These are phyloP conservation scores for Lota lota DNA, from an alignment of 2,113 vertebrate genomes.

Conservation along the genomic window DNA sequence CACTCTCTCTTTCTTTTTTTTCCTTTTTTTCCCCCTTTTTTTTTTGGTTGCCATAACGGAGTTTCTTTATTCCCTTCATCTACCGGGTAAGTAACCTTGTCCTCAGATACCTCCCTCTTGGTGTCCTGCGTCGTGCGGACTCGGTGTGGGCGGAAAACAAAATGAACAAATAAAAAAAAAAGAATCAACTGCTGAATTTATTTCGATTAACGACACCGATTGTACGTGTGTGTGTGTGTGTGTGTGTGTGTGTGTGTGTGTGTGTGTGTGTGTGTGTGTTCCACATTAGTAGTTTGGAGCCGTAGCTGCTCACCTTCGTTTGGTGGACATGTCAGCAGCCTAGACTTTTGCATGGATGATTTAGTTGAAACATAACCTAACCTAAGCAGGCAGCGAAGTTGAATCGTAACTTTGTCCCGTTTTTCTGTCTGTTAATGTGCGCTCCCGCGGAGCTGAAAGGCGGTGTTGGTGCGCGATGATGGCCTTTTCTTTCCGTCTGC, in stretches of 20 bases:
- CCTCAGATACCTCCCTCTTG: slow-evolving; percentile 60
- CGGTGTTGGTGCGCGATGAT: too few species aligned
- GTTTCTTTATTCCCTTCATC: slow-evolving; percentile 56
- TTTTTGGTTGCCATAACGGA: slow-evolving; percentile 23
- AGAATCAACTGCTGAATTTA: slow-evolving; percentile 22
- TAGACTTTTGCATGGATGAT: slow-evolving; percentile 39
- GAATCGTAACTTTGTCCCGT: slow-evolving; percentile 52
- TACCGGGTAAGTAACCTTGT: slow-evolving; percentile 67
- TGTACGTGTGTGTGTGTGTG: too few species aligned
- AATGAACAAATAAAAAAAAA: slow-evolving; percentile 39
- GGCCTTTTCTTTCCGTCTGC: too few species aligned
- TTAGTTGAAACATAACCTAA: slow-evolving; percentile 49
- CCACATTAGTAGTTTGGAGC: slow-evolving; percentile 23
- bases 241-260: too few species aligned
- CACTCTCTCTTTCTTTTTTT: not conserved
- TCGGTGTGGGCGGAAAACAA: slow-evolving; percentile 46
- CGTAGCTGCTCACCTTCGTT: slow-evolving; percentile 23
- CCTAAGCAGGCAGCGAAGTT: slow-evolving; percentile 54
- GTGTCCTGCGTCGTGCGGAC: slow-evolving; percentile 42
- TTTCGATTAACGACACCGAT: too few species aligned
- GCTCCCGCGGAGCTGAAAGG: too few species aligned
- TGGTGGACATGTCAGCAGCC: slow-evolving; percentile 48
- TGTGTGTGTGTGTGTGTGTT: slow-evolving; percentile 9
- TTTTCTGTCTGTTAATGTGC: too few species aligned
- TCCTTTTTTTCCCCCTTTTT: slow-evolving; percentile 14